These are phyloP conservation scores for Drosophila pegasa DNA, from an alignment of 2,888 invertebrate species.

Conservation along the genomic window DNA sequence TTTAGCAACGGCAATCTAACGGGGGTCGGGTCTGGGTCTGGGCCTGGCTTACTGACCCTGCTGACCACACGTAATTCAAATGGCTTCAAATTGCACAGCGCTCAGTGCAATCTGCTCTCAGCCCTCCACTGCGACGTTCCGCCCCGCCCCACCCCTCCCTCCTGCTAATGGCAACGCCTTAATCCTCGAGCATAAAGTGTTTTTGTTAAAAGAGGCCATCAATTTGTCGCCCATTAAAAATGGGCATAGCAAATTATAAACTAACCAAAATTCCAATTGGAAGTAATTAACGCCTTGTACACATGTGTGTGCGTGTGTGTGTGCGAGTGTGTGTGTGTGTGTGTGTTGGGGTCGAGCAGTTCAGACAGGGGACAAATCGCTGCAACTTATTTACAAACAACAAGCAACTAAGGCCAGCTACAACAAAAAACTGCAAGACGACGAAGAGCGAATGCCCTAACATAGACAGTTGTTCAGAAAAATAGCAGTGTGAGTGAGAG, in stretches of 20 bases:
- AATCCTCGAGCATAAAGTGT: conserved; percentile 38
- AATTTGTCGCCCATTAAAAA: conserved; percentile 59
- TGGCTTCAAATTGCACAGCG: conserved; percentile 53
- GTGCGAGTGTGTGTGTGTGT: conserved; percentile 11
- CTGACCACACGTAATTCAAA: conserved; percentile 64
- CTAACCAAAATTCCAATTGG: conserved; percentile 71
- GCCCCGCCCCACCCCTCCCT: background rate
- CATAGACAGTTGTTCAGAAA: background rate
- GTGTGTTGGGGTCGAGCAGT: conserved; percentile 31
- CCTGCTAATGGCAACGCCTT: conserved; percentile 2
- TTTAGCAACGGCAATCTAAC: conserved; percentile 49
- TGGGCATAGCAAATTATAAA: conserved; percentile 60
- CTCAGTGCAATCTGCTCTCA: conserved; percentile 11
- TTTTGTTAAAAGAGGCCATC: conserved; percentile 57
- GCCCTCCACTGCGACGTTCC: too few relatives aligned
- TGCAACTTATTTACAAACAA: conserved; percentile 72
- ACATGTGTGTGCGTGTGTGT: conserved; percentile 8
- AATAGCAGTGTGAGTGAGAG: too few relatives aligned
- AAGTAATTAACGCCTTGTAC: conserved; percentile 68
- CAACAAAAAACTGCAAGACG: background rate
- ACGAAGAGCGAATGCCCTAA: background rate
- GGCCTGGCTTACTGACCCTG: conserved; percentile 22
- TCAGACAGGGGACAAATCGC: conserved; percentile 72
- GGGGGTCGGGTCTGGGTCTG: background rate
- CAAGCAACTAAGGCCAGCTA: conserved; percentile 7